Conservation (phyloP, 2,113 vertebrate genomes). For the Carollia perspicillata region DNA sequence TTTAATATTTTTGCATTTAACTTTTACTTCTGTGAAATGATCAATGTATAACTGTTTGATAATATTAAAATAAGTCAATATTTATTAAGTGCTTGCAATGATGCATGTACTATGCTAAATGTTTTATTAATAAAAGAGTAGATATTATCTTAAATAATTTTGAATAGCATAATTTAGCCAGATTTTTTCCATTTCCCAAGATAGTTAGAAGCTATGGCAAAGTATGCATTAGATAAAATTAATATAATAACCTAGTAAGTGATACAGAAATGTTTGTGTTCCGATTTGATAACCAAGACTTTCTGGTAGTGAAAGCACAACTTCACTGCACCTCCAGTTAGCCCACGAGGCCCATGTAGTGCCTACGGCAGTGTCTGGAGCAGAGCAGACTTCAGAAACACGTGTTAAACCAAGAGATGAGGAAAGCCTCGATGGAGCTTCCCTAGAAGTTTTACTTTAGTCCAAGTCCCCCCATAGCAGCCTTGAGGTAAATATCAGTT, state of each 20-base stretch:
- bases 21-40: neutral
- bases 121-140: conserved; percentile 17
- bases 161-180: neutral
- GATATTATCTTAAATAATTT: neutral
- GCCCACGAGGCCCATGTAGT: neutral
- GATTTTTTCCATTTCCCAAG: neutral
- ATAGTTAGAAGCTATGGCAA: neutral
- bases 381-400: neutral
- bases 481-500: neutral
- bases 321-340: neutral
- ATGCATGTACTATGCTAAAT: neutral
- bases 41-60: neutral
- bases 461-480: neutral
- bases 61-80: conserved; percentile 4
- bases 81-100: neutral
- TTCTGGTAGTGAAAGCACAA: neutral
- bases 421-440: neutral
- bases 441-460: neutral
- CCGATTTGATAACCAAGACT: neutral
- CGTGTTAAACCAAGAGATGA: neutral
- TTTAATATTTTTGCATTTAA: neutral
- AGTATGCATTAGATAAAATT: neutral
- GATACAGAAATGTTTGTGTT: neutral
- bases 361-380: neutral
- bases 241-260: neutral